phyloP scores from a whole-genome alignment of 2,797 vertebrate species.

The Rhinichthys osculus region DNA sequence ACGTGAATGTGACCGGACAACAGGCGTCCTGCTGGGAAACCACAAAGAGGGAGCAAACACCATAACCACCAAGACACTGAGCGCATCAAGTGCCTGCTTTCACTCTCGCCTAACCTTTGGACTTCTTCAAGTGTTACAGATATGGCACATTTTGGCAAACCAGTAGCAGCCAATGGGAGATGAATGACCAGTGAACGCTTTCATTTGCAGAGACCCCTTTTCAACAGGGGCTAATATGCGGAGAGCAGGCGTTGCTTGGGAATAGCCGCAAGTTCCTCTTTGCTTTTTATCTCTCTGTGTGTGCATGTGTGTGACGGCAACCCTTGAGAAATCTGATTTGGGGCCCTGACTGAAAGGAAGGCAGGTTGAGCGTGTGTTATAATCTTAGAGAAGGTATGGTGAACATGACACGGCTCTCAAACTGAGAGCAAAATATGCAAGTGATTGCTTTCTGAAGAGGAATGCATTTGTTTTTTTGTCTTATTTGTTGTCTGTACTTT shows the following conservation, averaged over 20 bases:
- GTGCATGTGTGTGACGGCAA: constrained; percentile 71
- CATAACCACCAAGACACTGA: constrained; percentile 79
- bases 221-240: constrained; percentile 54
- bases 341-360: constrained; percentile 72
- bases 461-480: constrained; percentile 47
- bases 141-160: constrained; percentile 64
- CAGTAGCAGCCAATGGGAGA: constrained; percentile 58
- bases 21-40: constrained; percentile 72
- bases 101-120: constrained; percentile 59
- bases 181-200: constrained; percentile 59
- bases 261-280: constrained; percentile 51
- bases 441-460: constrained; percentile 47
- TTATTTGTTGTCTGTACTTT: background rate
- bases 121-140: constrained; percentile 66
- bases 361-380: constrained; percentile 67
- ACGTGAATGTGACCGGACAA: constrained; percentile 73
- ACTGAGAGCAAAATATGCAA: constrained; percentile 56
- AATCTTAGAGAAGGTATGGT: constrained; percentile 66
- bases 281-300: constrained; percentile 52
- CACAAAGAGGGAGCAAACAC: constrained; percentile 74
- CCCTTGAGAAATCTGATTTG: constrained; percentile 75
- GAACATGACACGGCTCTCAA: constrained; percentile 62
- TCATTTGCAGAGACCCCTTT: constrained; percentile 59
- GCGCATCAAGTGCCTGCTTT: constrained; percentile 63
- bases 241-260: constrained; percentile 49